Base-by-base conservation (phyloP, 2,797 vertebrate genomes). In the Chiloscyllium punctatum region DNA sequence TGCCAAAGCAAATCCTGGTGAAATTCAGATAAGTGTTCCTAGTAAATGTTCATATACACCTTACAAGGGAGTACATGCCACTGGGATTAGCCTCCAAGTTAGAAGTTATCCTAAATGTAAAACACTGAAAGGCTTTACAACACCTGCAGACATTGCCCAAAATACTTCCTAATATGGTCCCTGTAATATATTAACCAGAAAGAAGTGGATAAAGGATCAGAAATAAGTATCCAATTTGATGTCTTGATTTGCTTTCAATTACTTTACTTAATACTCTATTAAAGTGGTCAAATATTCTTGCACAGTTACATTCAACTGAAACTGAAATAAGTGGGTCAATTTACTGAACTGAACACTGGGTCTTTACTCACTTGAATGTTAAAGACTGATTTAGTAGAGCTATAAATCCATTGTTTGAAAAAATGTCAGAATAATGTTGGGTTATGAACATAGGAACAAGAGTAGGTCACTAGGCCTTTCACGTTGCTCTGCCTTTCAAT, bases 1-100 rank as follows among this genome's bases (percentile, higher is more conserved):
- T 74, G 71, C 48, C 94, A 95, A 95, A 95, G 71, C 77, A 77
- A 95, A 95, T 77, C 27, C 94, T 77, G 30, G 71, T 95, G 69
- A 95, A 30, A 95, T 57, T 74, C 9, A 77, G 48, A 33, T 95
- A 77, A n/a, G 69, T 48, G 11, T 51, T 77, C 27, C 68, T 95
- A 15, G 11, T n/a, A 95, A 77, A 53, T 53, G 69, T 23, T 77
- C 94, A 95, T 30, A 92, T 27, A 30, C 42, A 21, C 94, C 72
- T 21, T n/a, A 74, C 72, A 95, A 57, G 48, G 94, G 21, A 92
- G 90, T 51, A 77, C 51, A 57, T 57, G n/a, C 71, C 27, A 77
- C 6, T 77, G 94, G 48, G 71, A 57, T 51, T 23, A 51, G 42
- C 71, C 27, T 77, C 48, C 71, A 95, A 77, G 21, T 53, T 53